These are phyloP conservation scores for Xyliphius kryptos DNA, from an alignment of 2,113 vertebrate species.

Conservation along the genomic window DNA sequence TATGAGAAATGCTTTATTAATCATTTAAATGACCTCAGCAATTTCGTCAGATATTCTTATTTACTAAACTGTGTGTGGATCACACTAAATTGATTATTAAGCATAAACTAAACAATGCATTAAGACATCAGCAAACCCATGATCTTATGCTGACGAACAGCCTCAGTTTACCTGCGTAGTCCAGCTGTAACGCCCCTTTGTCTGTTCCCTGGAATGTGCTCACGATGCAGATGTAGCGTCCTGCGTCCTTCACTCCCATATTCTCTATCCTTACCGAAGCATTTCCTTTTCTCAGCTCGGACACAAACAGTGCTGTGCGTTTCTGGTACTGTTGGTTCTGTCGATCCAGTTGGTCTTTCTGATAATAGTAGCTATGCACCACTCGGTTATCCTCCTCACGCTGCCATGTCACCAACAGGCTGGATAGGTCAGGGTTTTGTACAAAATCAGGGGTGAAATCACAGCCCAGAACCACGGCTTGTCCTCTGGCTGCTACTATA, in stretches of 20 bases:
- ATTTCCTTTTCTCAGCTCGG: conserved; percentile 41
- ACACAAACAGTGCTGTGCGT: conserved; percentile 27
- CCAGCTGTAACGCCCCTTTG: conserved; percentile 30
- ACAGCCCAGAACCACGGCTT: conserved; percentile 34
- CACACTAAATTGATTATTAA: no score
- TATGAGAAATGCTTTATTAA: no score
- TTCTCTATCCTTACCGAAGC: conserved; percentile 35
- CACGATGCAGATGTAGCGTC: conserved; percentile 34
- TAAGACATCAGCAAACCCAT: no score
- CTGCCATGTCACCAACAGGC: conserved; percentile 47
- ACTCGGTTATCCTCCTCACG: conserved; percentile 23
- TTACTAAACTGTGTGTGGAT: no score
- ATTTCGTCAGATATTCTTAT: no score
- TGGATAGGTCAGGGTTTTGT: not conserved
- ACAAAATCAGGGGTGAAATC: conserved; percentile 29
- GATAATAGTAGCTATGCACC: conserved; percentile 45
- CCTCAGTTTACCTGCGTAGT: conserved; percentile 42
- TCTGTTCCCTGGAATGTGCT: conserved; percentile 35
- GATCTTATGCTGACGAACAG: no score
- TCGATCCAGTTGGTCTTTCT: conserved; percentile 26
- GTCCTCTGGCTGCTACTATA: conserved; percentile 27
- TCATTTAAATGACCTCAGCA: no score
- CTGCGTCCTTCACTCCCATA: conserved; percentile 30
- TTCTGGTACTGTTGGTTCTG: conserved; percentile 26
- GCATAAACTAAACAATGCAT: no score